Conservation (phyloP, 1,140 invertebrate genomes). For the Vanessa atalanta region DNA sequence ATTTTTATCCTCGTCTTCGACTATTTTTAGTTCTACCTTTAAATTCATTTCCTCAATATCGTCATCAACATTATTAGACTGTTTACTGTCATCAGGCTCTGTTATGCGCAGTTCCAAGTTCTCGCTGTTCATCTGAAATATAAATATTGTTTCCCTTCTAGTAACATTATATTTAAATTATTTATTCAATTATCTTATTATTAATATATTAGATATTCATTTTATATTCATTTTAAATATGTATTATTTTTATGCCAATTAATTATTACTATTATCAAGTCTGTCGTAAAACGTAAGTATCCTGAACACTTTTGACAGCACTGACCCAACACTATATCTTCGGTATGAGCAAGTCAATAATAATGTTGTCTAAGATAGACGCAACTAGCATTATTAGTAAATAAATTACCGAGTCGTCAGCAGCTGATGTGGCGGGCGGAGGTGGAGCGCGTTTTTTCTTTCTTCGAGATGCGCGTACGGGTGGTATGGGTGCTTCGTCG, state of each 20-base stretch:
- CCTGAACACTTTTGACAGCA: too few relatives aligned
- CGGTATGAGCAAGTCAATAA: too few relatives aligned
- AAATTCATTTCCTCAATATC: constrained; percentile 70
- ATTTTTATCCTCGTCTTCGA: constrained; percentile 68
- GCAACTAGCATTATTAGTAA: constrained; percentile 6
- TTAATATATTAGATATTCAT: too few relatives aligned
- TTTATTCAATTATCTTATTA: too few relatives aligned
- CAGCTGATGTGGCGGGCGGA: constrained; percentile 57
- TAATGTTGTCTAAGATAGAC: too few relatives aligned
- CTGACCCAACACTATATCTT: too few relatives aligned
- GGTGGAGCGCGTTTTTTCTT: constrained; percentile 80
- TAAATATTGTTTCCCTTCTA: constrained; percentile 4
- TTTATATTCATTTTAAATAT: background rate
- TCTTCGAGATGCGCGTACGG: constrained; percentile 69
- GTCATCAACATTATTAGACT: constrained; percentile 50
- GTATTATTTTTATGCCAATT: too few relatives aligned
- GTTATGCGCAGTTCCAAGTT: constrained; percentile 56
- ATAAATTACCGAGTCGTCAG: constrained; percentile 58
- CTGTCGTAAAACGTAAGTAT: too few relatives aligned
- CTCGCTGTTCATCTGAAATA: constrained; percentile 51
- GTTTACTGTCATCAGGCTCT: constrained; percentile 48
- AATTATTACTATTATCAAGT: too few relatives aligned
- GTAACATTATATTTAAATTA: background rate
- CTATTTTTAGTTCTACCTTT: constrained; percentile 77
- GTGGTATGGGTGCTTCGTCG: constrained; percentile 75